Conservation (phyloP, 2,888 invertebrate genomes). For the Lumbricus terrestris region DNA sequence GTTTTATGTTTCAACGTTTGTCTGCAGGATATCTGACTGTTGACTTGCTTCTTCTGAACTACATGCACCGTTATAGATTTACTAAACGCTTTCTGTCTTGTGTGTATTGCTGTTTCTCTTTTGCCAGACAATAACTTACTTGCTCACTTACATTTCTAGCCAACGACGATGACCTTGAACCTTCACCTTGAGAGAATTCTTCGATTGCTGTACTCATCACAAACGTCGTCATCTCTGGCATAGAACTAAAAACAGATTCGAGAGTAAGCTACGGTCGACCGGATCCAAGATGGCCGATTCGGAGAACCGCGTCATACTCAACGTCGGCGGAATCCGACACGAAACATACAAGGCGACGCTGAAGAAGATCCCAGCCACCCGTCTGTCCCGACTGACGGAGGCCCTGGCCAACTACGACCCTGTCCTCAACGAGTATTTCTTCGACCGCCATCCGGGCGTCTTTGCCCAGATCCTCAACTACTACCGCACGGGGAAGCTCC, state of each 20-base stretch:
- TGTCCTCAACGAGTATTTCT: constrained; percentile 80
- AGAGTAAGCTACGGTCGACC: too few relatives aligned
- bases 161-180: neutral
- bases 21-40: neutral
- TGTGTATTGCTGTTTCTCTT: neutral
- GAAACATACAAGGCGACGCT: constrained; percentile 72
- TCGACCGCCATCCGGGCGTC: neutral
- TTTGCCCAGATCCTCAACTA: constrained; percentile 90
- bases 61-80: neutral
- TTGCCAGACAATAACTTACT: neutral
- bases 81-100: neutral
- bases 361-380: constrained; percentile 94
- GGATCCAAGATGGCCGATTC: constrained; percentile 17
- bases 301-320: constrained; percentile 25
- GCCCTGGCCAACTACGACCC: constrained; percentile 98
- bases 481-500: constrained; percentile 82
- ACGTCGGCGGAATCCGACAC: constrained; percentile 70
- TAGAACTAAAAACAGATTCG: neutral
- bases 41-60: neutral
- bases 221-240: neutral
- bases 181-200: neutral
- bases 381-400: constrained; percentile 89
- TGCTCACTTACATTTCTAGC: neutral
- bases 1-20: neutral
- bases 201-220: neutral